Conservation (phyloP, 2,888 invertebrate genomes). For the Griposia aprilina region DNA sequence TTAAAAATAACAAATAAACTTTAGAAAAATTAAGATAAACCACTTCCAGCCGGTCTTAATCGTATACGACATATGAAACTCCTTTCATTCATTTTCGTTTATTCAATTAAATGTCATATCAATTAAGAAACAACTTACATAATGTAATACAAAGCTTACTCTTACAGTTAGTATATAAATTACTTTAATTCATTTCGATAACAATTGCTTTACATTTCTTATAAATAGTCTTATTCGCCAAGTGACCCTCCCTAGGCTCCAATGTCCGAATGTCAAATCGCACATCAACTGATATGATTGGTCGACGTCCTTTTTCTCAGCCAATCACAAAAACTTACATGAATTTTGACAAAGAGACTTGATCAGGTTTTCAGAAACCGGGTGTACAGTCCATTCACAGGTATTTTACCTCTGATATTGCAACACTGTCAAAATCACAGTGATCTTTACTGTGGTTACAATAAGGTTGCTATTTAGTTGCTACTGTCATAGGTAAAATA, state of each 20-base stretch:
- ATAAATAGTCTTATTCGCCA: slow-evolving; percentile 15
- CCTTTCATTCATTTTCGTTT: neutral
- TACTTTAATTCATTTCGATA: slow-evolving; percentile 33
- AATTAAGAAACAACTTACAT: slow-evolving; percentile 14
- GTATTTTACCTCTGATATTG: neutral
- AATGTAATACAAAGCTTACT: slow-evolving; percentile 29
- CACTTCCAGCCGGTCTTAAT: neutral
- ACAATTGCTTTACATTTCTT: slow-evolving; percentile 28
- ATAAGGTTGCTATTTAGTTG: neutral
- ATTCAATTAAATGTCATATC: slow-evolving; percentile 17
- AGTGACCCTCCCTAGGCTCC: neutral
- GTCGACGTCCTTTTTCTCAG: neutral
- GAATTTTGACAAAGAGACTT: slow-evolving; percentile 1
- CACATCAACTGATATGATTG: neutral
- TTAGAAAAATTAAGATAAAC: neutral
- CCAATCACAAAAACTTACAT: neutral
- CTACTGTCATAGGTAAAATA: neutral
- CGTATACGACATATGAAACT: neutral
- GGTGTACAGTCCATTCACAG: neutral
- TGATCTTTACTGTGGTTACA: neutral
- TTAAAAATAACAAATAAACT: slow-evolving; percentile 10
- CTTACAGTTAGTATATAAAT: slow-evolving; percentile 41
- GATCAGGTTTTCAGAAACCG: slow-evolving; percentile 3
- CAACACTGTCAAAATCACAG: neutral
- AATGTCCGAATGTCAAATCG: neutral